Conservation (phyloP, 2,888 invertebrate species). For the Lacanobia wlatinum region DNA sequence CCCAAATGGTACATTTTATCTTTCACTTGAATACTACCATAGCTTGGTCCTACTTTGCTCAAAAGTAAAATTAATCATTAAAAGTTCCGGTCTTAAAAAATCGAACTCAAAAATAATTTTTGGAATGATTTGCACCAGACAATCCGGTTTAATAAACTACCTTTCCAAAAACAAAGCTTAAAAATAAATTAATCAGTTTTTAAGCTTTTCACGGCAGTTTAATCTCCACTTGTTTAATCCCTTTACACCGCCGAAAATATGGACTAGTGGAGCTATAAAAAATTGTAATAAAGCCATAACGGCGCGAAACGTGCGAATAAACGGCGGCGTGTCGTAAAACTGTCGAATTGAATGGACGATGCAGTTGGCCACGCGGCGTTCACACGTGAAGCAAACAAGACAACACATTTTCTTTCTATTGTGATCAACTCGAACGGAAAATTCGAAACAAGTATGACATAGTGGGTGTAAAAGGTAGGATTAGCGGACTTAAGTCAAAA, state of each 20-base stretch:
- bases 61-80: too few species aligned
- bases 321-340: constrained; percentile 83
- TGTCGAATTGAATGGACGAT: constrained; percentile 83
- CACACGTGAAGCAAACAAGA: constrained; percentile 65
- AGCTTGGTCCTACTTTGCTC: too few species aligned
- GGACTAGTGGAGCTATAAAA: constrained; percentile 86
- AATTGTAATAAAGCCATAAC: constrained; percentile 86
- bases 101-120: too few species aligned
- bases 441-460: constrained; percentile 21
- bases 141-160: not conserved
- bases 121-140: not conserved
- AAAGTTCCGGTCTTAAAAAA: too few species aligned
- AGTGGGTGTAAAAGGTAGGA: not conserved
- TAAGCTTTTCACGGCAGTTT: constrained; percentile 58
- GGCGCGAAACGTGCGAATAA: constrained; percentile 83
- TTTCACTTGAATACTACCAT: too few species aligned
- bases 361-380: constrained; percentile 72
- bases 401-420: constrained; percentile 61
- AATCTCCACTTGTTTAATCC: constrained; percentile 79
- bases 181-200: constrained; percentile 8
- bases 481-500: too few species aligned
- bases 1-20: too few species aligned
- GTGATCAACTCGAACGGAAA: constrained; percentile 45
- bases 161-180: constrained; percentile 5
- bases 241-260: constrained; percentile 83